Evolutionary conservation across 2,888 invertebrate genomes (phyloP), one percentile per base, ranked within the genome.

Genomic region (Ectobius pallidus): DNA sequence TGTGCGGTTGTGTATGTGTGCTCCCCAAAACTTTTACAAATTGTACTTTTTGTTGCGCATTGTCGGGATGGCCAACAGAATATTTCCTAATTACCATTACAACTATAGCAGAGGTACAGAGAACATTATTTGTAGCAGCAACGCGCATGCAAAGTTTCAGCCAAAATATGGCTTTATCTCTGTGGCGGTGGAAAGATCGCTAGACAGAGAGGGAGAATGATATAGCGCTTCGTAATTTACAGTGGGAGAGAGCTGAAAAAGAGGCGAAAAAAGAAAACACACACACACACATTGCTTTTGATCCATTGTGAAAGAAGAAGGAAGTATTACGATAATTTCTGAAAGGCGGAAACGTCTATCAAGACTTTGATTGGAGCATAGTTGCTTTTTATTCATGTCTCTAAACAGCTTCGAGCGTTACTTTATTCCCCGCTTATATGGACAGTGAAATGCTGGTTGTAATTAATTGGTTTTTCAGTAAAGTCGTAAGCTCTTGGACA

Each of bases 71-170:
- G 46, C 44, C 65, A 27, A 30, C 65, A 65, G 65, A 65, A 65
- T 65, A 65, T 65, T 65, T 65, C 65, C 65, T 65, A 65, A 65
- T 65, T 65, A 65, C 65, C 65, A 65, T 65, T 65, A 65, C 65
- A 65, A 65, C 65, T 65, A 65, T 65, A 65, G 44, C 27, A 18
- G 46, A 46, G 65, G 65, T 46, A 46, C 63, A 39, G 42, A 39
- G 63, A 34, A 22, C 65, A 65, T 65, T 65, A 65, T 65, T 65
- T 65, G 65, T 65, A 65, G 65, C 65, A n/a, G 65, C 42, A 65
- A 27, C 22, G 65, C 65, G 65, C 65, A 65, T 44, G 65, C 46
- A 65, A 65, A 65, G 65, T 65, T 65, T 65, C 44, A 65, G 46
- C 44, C 65, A 65, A 65, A 65, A 65, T 65, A 65, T 65, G 46